Conservation (phyloP, 2,888 invertebrate species). For the Torymus texanus region DNA sequence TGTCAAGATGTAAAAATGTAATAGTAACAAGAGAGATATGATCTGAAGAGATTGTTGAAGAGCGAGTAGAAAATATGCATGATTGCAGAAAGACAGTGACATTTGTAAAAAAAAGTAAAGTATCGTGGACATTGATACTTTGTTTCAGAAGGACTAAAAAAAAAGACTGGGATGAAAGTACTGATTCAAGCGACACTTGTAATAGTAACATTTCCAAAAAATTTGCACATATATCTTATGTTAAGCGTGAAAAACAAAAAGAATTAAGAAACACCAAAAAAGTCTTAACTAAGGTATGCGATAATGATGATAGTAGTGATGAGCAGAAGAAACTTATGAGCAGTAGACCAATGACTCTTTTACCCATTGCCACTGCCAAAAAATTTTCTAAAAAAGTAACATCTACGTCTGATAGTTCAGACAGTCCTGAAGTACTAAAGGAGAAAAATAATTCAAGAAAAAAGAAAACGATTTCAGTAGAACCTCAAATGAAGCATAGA, state of each 20-base stretch:
- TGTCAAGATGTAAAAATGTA: slow-evolving; percentile 50
- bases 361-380: not conserved
- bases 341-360: not conserved
- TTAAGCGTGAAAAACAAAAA: slow-evolving; percentile 41
- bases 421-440: not conserved
- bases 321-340: slow-evolving; percentile 8
- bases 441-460: not conserved
- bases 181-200: slow-evolving; percentile 21
- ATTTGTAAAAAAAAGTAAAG: slow-evolving; percentile 57
- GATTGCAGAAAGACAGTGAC: slow-evolving; percentile 51
- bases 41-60: slow-evolving; percentile 45
- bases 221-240: slow-evolving; percentile 50
- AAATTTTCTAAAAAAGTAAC: not conserved
- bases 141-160: slow-evolving; percentile 68
- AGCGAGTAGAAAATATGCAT: slow-evolving; percentile 58
- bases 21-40: slow-evolving; percentile 52
- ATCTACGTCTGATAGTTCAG: slow-evolving; percentile 13
- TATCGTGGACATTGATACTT: slow-evolving; percentile 64
- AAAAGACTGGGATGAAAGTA: slow-evolving; percentile 57
- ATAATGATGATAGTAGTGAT: slow-evolving; percentile 55
- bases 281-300: slow-evolving; percentile 55
- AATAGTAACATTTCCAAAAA: not conserved
- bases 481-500: not conserved
- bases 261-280: slow-evolving; percentile 47
- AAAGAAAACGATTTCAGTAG: not conserved